A percentile compares a stretch with the other conserved stretches of the same genome.
Conservation (phyloP, 2,888 invertebrate genomes). For the Schizotus pectinicornis region DNA sequence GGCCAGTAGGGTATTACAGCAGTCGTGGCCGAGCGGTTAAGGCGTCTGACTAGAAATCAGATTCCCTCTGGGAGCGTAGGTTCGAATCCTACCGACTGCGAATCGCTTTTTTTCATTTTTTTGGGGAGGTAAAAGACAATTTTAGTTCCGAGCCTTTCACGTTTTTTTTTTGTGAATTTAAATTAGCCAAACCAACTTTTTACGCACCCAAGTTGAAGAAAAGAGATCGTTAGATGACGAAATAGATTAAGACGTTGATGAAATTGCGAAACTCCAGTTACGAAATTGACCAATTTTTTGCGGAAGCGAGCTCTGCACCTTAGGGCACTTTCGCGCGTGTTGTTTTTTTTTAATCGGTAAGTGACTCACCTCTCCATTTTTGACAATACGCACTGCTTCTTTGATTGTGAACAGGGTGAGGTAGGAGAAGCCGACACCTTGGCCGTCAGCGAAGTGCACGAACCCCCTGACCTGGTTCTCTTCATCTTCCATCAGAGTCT, state of each 20-base stretch:
- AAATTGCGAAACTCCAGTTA: too few relatives aligned
- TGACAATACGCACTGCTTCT: conserved; percentile 79
- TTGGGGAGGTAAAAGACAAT: too few relatives aligned
- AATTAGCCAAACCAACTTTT: too few relatives aligned
- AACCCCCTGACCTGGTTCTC: conserved; percentile 79
- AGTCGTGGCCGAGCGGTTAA: conserved; percentile 89
- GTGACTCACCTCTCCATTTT: conserved; percentile 74
- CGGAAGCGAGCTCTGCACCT: not conserved
- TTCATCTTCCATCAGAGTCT: conserved; percentile 81
- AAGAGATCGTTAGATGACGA: too few relatives aligned
- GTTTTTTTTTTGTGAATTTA: too few relatives aligned
- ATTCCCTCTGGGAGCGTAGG: conserved; percentile 91
- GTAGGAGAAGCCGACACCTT: conserved; percentile 76
- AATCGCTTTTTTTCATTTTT: conserved; percentile 5
- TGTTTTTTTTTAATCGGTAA: too few relatives aligned
- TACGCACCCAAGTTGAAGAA: too few relatives aligned
- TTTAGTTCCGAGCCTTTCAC: conserved; percentile 1
- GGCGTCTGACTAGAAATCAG: conserved; percentile 90
- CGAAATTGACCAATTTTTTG: not conserved
- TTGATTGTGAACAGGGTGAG: conserved; percentile 78
- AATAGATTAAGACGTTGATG: too few relatives aligned
- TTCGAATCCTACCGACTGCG: conserved; percentile 90
- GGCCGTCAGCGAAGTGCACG: conserved; percentile 79
- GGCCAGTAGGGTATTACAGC: conserved; percentile 51
- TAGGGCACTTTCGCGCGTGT: too few relatives aligned